A percentile compares a stretch with the other conserved stretches of the same genome.
phyloP scores from a whole-genome alignment of 2,113 vertebrate genomes.

The Microtus oregoni region DNA sequence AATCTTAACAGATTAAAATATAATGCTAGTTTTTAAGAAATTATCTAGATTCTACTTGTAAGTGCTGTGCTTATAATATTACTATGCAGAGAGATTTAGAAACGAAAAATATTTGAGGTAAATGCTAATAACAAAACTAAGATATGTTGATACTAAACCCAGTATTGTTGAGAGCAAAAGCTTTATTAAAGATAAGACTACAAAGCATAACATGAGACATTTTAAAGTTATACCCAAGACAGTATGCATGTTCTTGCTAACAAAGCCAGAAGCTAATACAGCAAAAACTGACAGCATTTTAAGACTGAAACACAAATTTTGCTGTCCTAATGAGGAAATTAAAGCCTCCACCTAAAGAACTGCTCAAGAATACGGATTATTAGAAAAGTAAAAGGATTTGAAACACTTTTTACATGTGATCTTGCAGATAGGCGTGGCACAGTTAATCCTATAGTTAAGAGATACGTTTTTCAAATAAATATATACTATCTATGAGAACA shows the following conservation, averaged over 20 bases:
- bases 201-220: constrained; percentile 4
- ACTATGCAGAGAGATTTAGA: constrained; percentile 35
- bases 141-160: not conserved
- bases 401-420: not conserved
- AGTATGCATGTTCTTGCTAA: not conserved
- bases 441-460: not conserved
- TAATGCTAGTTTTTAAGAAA: not conserved
- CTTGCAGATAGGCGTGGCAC: not conserved
- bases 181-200: constrained; percentile 37
- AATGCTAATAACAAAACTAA: not conserved
- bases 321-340: not conserved
- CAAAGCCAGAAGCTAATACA: not conserved
- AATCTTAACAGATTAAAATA: constrained; percentile 38
- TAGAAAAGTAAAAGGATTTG: constrained; percentile 9
- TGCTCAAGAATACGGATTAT: not conserved
- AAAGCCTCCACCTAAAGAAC: constrained; percentile 17
- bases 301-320: constrained; percentile 25
- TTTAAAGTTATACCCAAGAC: not conserved
- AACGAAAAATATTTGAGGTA: not conserved
- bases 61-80: not conserved
- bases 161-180: constrained; percentile 39
- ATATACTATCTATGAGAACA: not conserved
- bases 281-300: constrained; percentile 32
- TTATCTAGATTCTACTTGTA: not conserved
- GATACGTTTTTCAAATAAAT: constrained; percentile 43